Conservation (phyloP, 2,113 vertebrate genomes). For the Rhinolophus sinicus region DNA sequence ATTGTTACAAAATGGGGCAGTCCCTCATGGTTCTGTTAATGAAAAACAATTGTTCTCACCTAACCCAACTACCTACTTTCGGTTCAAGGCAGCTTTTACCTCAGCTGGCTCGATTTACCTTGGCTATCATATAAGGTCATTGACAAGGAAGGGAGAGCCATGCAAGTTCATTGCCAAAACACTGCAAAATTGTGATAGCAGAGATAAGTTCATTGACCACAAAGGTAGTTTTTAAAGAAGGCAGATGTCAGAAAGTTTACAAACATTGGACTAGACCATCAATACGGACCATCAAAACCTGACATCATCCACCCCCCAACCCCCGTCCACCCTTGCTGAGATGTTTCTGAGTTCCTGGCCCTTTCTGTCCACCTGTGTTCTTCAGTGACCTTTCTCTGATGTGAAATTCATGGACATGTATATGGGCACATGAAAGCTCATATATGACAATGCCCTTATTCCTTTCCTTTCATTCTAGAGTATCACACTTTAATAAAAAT, state of each 20-base stretch:
- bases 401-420: not conserved
- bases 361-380: not conserved
- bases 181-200: not conserved
- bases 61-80: not conserved
- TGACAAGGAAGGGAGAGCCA: not conserved
- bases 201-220: not conserved
- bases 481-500: not conserved
- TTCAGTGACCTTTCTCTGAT: not conserved
- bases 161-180: not conserved
- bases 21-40: not conserved
- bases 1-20: not conserved
- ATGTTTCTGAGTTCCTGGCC: not conserved
- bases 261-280: too few relatives aligned
- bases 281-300: not conserved
- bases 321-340: not conserved
- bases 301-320: too few relatives aligned
- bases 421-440: not conserved
- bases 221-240: not conserved
- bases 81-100: not conserved
- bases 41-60: not conserved
- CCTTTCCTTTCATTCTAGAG: not conserved
- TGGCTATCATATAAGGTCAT: not conserved
- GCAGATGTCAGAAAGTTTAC: not conserved
- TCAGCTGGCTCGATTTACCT: not conserved
- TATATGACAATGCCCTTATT: not conserved